Conservation (phyloP, 1,140 invertebrate genomes). For the Drosophila lacteicornis region DNA sequence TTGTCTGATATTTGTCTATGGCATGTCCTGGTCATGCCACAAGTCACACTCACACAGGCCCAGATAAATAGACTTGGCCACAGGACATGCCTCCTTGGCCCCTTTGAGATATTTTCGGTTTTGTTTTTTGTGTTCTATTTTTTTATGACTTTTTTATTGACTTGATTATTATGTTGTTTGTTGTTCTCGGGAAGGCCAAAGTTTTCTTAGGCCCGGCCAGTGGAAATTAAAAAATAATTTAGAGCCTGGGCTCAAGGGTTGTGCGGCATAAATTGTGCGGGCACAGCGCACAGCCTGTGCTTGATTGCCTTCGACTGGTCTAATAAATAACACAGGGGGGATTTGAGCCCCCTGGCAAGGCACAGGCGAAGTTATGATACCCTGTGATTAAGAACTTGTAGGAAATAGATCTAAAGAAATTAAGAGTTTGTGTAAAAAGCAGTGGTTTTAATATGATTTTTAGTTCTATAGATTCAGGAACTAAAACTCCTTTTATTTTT, state of each 20-base stretch:
- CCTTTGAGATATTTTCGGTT: slow-evolving; percentile 63
- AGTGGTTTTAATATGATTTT: background rate
- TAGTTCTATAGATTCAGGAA: background rate
- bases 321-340: slow-evolving; percentile 39
- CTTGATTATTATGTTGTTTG: slow-evolving; percentile 82
- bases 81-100: slow-evolving; percentile 56
- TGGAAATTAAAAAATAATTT: slow-evolving; percentile 82
- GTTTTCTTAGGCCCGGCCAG: slow-evolving; percentile 57
- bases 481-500: too few species aligned
- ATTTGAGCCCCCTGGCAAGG: background rate
- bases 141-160: slow-evolving; percentile 83
- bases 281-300: slow-evolving; percentile 54
- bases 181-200: slow-evolving; percentile 69
- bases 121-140: slow-evolving; percentile 52
- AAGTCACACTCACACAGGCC: slow-evolving; percentile 37
- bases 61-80: slow-evolving; percentile 62
- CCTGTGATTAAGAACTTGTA: background rate
- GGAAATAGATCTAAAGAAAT: background rate
- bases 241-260: slow-evolving; percentile 63
- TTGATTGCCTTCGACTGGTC: slow-evolving; percentile 60
- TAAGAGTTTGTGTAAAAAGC: background rate
- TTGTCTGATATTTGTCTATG: slow-evolving; percentile 82
- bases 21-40: slow-evolving; percentile 66
- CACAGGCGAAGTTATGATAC: slow-evolving; percentile 4
- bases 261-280: slow-evolving; percentile 67